phyloP scores from a whole-genome alignment of 2,113 vertebrate species.

The Melanerpes aurifrons region DNA sequence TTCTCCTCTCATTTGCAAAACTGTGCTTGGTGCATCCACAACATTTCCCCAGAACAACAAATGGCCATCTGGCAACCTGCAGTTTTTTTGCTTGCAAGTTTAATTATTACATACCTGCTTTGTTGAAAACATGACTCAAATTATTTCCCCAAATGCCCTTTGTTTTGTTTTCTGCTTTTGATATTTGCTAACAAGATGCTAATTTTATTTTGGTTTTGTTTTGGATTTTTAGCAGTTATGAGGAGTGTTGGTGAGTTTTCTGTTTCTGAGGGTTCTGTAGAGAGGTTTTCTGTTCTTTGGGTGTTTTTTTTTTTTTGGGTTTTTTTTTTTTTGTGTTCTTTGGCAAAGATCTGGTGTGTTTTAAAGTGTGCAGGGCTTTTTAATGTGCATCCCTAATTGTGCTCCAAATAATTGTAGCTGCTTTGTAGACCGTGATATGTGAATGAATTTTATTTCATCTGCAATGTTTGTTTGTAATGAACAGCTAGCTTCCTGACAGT shows the following conservation, averaged over 20 bases:
- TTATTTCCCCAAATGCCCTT: constrained; percentile 48
- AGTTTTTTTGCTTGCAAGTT: neutral
- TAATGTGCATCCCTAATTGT: constrained; percentile 52
- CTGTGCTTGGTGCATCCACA: neutral
- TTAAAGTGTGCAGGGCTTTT: constrained; percentile 37
- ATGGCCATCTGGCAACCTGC: constrained; percentile 13
- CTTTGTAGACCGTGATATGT: neutral
- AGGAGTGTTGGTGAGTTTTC: constrained; percentile 98
- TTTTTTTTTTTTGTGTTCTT: constrained; percentile 9
- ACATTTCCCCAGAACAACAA: neutral
- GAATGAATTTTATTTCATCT: constrained; percentile 64
- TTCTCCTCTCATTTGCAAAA: neutral
- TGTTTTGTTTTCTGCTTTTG: constrained; percentile 73
- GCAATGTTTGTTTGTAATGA: constrained; percentile 76
- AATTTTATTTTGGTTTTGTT: constrained; percentile 76
- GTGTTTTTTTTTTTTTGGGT: constrained; percentile 14
- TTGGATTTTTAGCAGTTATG: constrained; percentile 89
- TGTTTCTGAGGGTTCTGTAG: constrained; percentile 70
- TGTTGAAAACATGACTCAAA: constrained; percentile 16
- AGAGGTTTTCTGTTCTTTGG: constrained; percentile 70
- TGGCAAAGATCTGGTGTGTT: constrained; percentile 53
- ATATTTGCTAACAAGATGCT: constrained; percentile 77
- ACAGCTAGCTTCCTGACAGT: constrained; percentile 60
- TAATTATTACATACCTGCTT: neutral
- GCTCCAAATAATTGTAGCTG: constrained; percentile 36